These are phyloP conservation scores for Leptura quadrifasciata DNA, from an alignment of 2,888 invertebrate genomes.

Conservation along the genomic window DNA sequence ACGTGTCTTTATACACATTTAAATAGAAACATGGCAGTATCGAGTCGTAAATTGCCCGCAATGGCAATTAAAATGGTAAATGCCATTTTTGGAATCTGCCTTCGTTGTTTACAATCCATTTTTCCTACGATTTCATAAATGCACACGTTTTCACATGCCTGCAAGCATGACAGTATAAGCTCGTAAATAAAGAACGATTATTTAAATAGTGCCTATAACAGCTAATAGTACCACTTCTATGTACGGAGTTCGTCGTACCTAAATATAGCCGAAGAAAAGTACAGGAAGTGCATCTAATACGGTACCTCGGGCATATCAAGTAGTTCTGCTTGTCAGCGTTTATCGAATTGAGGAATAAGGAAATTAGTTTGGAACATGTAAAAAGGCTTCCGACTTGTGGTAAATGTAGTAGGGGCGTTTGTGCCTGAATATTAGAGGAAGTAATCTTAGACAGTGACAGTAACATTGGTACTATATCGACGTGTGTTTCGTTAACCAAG, in stretches of 20 bases:
- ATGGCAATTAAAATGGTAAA: not conserved
- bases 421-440: not conserved
- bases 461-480: too few species aligned
- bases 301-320: constrained; percentile 53
- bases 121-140: not conserved
- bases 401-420: not conserved
- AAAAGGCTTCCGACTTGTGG: not conserved
- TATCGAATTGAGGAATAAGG: constrained; percentile 17
- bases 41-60: not conserved
- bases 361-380: constrained; percentile 12
- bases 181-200: constrained; percentile 32
- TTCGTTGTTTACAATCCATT: not conserved
- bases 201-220: constrained; percentile 43
- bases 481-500: too few species aligned
- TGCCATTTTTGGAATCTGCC: not conserved
- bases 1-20: not conserved
- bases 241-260: constrained; percentile 53
- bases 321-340: constrained; percentile 49
- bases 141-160: not conserved
- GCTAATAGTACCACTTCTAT: constrained; percentile 50
- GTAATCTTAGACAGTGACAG: not conserved
- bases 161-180: not conserved
- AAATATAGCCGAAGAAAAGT: constrained; percentile 54
- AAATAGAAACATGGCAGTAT: not conserved
- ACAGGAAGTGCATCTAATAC: constrained; percentile 56